Conservation (phyloP, 2,888 invertebrate genomes). For the Diabrotica balteata region DNA sequence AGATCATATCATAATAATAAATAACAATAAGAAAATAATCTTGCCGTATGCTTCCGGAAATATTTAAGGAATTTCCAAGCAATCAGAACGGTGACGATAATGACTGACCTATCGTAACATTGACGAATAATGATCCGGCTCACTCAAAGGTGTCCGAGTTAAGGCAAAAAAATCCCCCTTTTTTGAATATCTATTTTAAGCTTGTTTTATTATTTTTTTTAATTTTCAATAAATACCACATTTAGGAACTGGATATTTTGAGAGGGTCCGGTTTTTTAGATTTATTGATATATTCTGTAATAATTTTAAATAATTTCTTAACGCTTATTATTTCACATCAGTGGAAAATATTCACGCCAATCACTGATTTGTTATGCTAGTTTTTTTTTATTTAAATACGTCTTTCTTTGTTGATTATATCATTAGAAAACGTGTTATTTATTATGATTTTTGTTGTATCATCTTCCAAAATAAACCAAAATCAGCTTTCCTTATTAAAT, state of each 20-base stretch:
- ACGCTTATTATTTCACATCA: not conserved
- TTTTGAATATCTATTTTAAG: too few relatives aligned
- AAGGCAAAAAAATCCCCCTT: too few relatives aligned
- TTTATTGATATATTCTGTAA: too few relatives aligned
- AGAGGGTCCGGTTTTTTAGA: constrained; percentile 9
- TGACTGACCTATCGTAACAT: constrained; percentile 10
- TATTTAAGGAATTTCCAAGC: constrained; percentile 6
- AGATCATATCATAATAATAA: constrained; percentile 52
- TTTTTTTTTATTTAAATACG: not conserved
- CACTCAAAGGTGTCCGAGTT: too few relatives aligned
- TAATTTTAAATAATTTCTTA: not conserved
- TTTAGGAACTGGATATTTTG: constrained; percentile 8
- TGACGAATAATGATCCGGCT: constrained; percentile 5
- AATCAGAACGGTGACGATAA: not conserved
- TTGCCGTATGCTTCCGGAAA: not conserved
- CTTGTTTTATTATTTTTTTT: too few relatives aligned
- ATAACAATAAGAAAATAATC: not conserved
- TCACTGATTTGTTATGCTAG: not conserved
- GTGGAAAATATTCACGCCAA: not conserved
- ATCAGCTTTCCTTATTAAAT: too few relatives aligned
- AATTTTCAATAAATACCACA: too few relatives aligned
- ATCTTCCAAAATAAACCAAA: too few relatives aligned
- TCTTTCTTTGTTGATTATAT: too few relatives aligned
- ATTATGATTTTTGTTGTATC: too few relatives aligned
- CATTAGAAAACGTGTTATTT: too few relatives aligned